Percentiles rank a stretch among this genome's conserved stretches.
Conservation (phyloP, 2,888 invertebrate species). For the Euzophera pinguis region DNA sequence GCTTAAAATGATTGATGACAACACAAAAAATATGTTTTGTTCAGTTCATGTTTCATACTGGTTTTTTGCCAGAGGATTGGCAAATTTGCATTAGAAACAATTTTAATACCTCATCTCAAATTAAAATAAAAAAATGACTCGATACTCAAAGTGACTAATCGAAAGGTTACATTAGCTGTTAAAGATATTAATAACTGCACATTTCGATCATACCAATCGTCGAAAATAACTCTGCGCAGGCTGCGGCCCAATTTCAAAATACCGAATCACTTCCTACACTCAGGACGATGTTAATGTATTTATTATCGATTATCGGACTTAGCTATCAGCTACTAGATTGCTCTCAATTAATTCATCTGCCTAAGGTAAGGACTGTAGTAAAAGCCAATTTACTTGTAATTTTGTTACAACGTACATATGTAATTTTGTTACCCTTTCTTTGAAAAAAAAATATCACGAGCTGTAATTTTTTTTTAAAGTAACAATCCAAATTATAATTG, state of each 20-base stretch:
- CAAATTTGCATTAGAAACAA: too few relatives aligned
- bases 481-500: too few relatives aligned
- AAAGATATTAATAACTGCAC: not conserved
- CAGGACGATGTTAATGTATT: conserved; percentile 40
- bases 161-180: not conserved
- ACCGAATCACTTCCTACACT: conserved; percentile 32
- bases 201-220: not conserved
- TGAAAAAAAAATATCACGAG: not conserved
- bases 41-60: too few relatives aligned
- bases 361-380: not conserved
- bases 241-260: conserved; percentile 26
- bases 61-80: too few relatives aligned
- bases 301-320: conserved; percentile 40
- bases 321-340: conserved; percentile 29
- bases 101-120: too few relatives aligned
- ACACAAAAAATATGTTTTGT: too few relatives aligned
- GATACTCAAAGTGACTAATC: not conserved
- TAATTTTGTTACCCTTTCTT: not conserved
- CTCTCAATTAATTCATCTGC: conserved; percentile 21
- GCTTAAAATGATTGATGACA: too few relatives aligned
- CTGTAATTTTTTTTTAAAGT: too few relatives aligned
- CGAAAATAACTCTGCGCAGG: not conserved
- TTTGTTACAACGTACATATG: not conserved
- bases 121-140: too few relatives aligned
- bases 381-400: conserved; percentile 1